Evolutionary conservation across 2,888 invertebrate species (phyloP), one percentile per base, ranked within the genome.

Genomic region (Anodontia alba): DNA sequence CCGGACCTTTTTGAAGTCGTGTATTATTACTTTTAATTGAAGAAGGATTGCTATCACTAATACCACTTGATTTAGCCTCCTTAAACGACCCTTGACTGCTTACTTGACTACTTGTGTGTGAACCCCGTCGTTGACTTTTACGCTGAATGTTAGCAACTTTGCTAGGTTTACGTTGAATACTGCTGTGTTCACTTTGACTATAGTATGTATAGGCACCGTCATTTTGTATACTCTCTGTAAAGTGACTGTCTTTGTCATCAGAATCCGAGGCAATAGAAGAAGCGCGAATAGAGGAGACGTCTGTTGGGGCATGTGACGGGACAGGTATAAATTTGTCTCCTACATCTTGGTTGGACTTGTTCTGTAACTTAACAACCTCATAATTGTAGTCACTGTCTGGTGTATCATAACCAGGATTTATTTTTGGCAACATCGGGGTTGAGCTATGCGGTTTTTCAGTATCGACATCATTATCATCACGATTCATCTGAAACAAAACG

Each of bases 351-450:
- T 17, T 69, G 3, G 69, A 8, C 20, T 23, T 43, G 33, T 33
- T 62, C 31, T 33, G 17, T 17, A 29, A 43, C 42, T 69, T 69
- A 2, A 23, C 8, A 5, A 78, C 71, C 23, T 67, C 77, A 23
- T 76, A 66, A 73, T 78, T 79, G 29, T 84, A 84, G 31, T 84
- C 84, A 73, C 84, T 84, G 42, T 76, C 84, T 12, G 84, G 84
- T 26, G 81, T 77, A 12, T 73, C 81, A 54, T 76, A 84, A 29
- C 80, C 74, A 0, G 69, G 46, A 17, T 76, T 49, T 8, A 84
- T 81, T 10, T 49, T 49, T 7, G 84, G 84, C 20, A 84, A 76
- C 1, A 33, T 69, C 20, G 79, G 75, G 15, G 79, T 79, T 3
- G 54, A 71, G n/a, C 68, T 73, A 12, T 46, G 38, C 0, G 15